A percentile compares a stretch with the other conserved stretches of the same genome.
phyloP scores from a whole-genome alignment of 2,113 vertebrate genomes.

The Hippocampus guttulatus region DNA sequence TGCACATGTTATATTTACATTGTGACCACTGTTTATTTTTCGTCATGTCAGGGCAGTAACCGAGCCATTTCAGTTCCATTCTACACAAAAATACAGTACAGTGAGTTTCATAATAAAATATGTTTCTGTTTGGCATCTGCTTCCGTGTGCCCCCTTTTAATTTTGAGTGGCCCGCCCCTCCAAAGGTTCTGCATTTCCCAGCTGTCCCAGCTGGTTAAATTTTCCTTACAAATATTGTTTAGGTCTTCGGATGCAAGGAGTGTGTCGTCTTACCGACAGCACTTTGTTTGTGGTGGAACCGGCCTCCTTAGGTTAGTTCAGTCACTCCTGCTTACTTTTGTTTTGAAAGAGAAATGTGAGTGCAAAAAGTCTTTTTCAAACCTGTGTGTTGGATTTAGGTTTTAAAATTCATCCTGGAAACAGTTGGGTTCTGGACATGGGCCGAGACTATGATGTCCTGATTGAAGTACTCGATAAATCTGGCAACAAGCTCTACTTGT shows the following conservation, averaged over 20 bases:
- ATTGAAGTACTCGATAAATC: slow-evolving; percentile 89
- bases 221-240: slow-evolving; percentile 67
- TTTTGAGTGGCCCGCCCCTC: neutral
- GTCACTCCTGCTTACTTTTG: slow-evolving; percentile 28
- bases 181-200: neutral
- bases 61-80: too few relatives aligned
- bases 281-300: slow-evolving; percentile 89
- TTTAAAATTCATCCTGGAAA: slow-evolving; percentile 88
- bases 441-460: slow-evolving; percentile 79
- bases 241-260: slow-evolving; percentile 89
- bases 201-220: neutral
- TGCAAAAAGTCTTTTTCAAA: neutral
- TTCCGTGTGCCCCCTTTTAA: neutral
- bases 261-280: slow-evolving; percentile 89
- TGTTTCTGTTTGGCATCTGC: neutral
- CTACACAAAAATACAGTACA: too few relatives aligned
- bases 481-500: slow-evolving; percentile 85
- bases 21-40: too few relatives aligned
- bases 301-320: slow-evolving; percentile 80
- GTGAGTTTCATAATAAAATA: neutral
- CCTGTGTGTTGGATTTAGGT: slow-evolving; percentile 62
- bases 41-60: too few relatives aligned
- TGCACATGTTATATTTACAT: too few relatives aligned
- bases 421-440: slow-evolving; percentile 89
- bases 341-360: neutral